These are phyloP conservation scores for Actinia equina DNA, from an alignment of 64 coral and sea anemone genomes.

Conservation along the genomic window DNA sequence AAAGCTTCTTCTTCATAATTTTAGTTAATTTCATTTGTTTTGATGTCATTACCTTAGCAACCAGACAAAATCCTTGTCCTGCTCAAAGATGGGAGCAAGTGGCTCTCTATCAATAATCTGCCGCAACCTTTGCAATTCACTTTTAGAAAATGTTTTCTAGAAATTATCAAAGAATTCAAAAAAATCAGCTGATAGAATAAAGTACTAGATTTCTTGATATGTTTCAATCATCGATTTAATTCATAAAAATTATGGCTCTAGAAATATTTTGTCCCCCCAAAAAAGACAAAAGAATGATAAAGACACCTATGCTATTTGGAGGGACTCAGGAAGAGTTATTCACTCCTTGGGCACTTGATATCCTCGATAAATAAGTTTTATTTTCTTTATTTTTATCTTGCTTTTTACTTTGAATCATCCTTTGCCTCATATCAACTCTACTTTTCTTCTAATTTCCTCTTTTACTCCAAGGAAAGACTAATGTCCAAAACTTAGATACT, in stretches of 20 bases:
- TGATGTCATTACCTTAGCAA: conserved; percentile 62
- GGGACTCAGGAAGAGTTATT: no score
- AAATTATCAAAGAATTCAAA: neutral
- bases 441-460: no score
- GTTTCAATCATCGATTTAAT: neutral
- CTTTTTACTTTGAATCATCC: no score
- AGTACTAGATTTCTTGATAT: neutral
- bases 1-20: neutral
- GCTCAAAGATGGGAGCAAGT: conserved; percentile 77
- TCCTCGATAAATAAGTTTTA: no score
- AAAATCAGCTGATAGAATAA: neutral
- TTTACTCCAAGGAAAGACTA: neutral
- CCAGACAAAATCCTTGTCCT: conserved; percentile 93
- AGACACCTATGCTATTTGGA: no score
- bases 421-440: no score
- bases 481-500: no score
- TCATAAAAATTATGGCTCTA: no score
- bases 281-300: no score
- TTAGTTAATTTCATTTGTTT: neutral
- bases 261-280: no score
- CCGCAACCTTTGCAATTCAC: conserved; percentile 41
- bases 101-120: conserved; percentile 87
- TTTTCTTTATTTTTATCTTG: no score
- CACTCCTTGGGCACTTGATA: no score
- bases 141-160: conserved; percentile 35